Percentiles rank a stretch among this genome's conserved stretches.
Conservation (phyloP, 2,888 invertebrate species). For the Pollenia angustigena region DNA sequence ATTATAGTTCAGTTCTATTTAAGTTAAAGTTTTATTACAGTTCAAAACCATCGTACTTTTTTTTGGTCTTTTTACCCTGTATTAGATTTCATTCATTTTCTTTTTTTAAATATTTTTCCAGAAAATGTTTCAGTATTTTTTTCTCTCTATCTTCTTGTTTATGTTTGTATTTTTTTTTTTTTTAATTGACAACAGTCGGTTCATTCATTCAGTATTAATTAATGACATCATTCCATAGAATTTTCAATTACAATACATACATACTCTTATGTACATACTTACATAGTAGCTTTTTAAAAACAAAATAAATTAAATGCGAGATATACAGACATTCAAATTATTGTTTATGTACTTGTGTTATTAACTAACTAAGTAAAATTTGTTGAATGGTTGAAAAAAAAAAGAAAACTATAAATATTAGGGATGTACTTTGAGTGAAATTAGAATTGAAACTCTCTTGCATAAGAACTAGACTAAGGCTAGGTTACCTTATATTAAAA, state of each 20-base stretch:
- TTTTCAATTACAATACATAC: conserved; percentile 54
- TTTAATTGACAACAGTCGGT: conserved; percentile 53
- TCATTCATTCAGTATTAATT: conserved; percentile 66
- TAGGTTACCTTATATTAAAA: no score
- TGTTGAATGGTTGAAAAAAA: background rate
- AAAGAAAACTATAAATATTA: background rate
- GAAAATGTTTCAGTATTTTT: background rate
- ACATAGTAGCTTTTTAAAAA: conserved; percentile 4
- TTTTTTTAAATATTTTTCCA: background rate
- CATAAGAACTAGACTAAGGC: no score
- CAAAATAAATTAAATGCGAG: background rate
- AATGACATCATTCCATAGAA: conserved; percentile 69
- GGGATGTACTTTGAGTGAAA: background rate
- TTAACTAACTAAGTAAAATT: background rate
- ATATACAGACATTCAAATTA: conserved; percentile 12
- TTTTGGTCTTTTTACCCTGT: background rate
- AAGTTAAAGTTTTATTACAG: no score
- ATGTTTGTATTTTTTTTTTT: background rate
- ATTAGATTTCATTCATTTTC: background rate
- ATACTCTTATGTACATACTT: no score
- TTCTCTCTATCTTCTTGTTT: background rate
- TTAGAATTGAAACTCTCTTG: no score
- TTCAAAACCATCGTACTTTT: background rate
- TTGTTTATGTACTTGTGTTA: conserved; percentile 30
- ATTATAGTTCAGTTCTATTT: no score